Evolutionary conservation across 1,140 invertebrate genomes (phyloP).

Genomic region (Lethocerus indicus): DNA sequence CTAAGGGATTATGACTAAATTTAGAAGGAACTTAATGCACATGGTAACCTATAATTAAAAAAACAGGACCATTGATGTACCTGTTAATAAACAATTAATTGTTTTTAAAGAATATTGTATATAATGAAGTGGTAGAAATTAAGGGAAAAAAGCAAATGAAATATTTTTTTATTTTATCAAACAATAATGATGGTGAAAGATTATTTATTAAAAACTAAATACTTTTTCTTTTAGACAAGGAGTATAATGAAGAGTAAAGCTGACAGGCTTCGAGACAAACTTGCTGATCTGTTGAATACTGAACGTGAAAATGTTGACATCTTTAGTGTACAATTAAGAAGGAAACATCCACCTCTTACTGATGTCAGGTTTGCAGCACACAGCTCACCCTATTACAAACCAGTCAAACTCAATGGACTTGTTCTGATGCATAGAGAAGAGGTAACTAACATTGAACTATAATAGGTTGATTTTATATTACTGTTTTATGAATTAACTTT

Average conservation of each 20-base stretch:
- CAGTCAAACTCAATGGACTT: conserved; percentile 82
- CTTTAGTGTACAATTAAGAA: conserved; percentile 79
- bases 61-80: no score
- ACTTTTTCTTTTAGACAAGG: conserved; percentile 35
- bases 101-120: no score
- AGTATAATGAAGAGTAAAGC: conserved; percentile 69
- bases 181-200: no score
- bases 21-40: no score
- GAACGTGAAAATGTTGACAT: conserved; percentile 84
- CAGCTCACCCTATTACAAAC: conserved; percentile 89
- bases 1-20: no score
- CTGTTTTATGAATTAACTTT: not conserved
- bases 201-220: no score
- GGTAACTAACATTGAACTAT: conserved; percentile 24
- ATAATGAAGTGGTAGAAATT: not conserved
- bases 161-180: no score
- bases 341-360: conserved; percentile 72
- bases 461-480: not conserved
- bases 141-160: not conserved
- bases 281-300: conserved; percentile 66
- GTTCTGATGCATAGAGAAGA: conserved; percentile 85
- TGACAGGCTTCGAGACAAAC: conserved; percentile 72
- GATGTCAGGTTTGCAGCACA: conserved; percentile 90
- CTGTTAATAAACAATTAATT: no score
- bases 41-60: no score